Evolutionary conservation across 2,797 vertebrate species (phyloP), one percentile per base, ranked within the genome.

Genomic region (Sarcophilus harrisii): DNA sequence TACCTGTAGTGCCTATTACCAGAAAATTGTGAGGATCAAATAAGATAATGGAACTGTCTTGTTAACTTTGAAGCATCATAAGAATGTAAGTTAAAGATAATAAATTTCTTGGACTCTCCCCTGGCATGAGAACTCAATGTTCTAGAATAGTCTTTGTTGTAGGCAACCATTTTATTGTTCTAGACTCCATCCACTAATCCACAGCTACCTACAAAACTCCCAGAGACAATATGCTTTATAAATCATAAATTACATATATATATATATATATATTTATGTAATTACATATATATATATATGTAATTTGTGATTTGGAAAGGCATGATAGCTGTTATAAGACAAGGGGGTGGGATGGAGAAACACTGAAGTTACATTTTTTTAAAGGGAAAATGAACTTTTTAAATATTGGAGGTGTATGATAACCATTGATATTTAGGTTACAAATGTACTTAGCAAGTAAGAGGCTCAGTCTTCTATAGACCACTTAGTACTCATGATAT

Each of bases 201-300:
- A 95, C 95, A 96, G 94, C 21, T 1, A 95, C 73, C 96, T 90
- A 95, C 96, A 92, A 62, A 96, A 89, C 94, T 97, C 95, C 66
- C 95, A 87, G 90, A 97, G 96, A 81, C 58, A 96, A 92, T 93
- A 91, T 94, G 96, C 94, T 97, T 96, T 97, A 89, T 96, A 97
- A 96, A 97, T 94, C 66, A 95, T 93, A 96, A 90, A 97, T 58
- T 54, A 49, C 49, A 55, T 9, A 55, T 55, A 55, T 55, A 10
- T 54, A 54, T 54, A 54, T 55, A 55, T 55, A 55, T 52, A 52
- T 52, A n/a, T n/a, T n/a, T n/a, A n/a, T n/a, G n/a, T n/a, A n/a
- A n/a, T n/a, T n/a, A 55, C 9, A 55, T 55, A 55, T 55, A 10
- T 54, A 54, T 54, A 54, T 55, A 55, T 55, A 55, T 52, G 52